Conservation (phyloP, 2,113 vertebrate species). For the Diphyllodes magnificus region DNA sequence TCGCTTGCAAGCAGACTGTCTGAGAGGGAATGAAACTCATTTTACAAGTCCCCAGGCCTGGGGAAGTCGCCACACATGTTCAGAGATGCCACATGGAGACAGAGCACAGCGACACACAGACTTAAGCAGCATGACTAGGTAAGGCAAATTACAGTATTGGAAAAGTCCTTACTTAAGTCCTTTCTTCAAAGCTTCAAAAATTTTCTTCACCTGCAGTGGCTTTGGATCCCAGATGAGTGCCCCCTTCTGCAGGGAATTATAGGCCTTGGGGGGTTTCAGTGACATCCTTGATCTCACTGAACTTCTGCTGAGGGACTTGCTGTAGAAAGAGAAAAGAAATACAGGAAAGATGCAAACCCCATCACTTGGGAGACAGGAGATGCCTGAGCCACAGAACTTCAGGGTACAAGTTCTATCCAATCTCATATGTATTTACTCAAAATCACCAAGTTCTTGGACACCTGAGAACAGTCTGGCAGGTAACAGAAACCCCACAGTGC, state of each 20-base stretch:
- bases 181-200: slow-evolving; percentile 87
- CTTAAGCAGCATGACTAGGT: background rate
- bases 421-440: accelerated
- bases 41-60: background rate
- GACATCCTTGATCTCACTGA: slow-evolving; percentile 80
- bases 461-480: background rate
- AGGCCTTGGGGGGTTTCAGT: slow-evolving; percentile 73
- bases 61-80: background rate
- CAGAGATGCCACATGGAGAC: background rate
- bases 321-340: background rate
- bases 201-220: slow-evolving; percentile 86
- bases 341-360: background rate
- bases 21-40: background rate
- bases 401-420: accelerated
- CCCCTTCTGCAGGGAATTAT: slow-evolving; percentile 72
- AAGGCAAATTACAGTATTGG: background rate
- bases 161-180: slow-evolving; percentile 84
- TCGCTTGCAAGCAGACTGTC: background rate
- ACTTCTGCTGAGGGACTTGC: slow-evolving; percentile 70
- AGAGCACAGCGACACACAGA: background rate
- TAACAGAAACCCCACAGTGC: accelerated
- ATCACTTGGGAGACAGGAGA: background rate
- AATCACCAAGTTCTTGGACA: background rate
- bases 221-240: slow-evolving; percentile 72
- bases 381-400: background rate